Evolutionary conservation across 2,888 invertebrate genomes (phyloP).

Genomic region (Philereme vetulata): DNA sequence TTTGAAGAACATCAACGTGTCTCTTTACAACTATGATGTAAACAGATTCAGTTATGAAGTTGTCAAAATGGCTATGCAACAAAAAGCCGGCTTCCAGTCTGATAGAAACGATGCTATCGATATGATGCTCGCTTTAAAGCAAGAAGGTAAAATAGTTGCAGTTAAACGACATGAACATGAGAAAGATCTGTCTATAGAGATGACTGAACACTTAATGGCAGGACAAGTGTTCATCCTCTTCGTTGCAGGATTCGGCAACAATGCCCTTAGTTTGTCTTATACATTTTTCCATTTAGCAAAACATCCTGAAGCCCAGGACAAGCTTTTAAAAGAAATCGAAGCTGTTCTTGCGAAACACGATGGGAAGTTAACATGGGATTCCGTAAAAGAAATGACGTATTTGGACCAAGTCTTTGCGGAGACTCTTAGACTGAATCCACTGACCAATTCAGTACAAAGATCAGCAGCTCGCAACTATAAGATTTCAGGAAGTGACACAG

Average conservation of each 20-base stretch:
- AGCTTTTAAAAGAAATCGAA: constrained; percentile 55
- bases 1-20: constrained; percentile 40
- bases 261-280: constrained; percentile 60
- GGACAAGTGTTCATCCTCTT: constrained; percentile 71
- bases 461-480: constrained; percentile 53
- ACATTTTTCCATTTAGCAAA: constrained; percentile 62
- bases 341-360: constrained; percentile 50
- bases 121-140: constrained; percentile 38
- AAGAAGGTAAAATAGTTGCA: constrained; percentile 27
- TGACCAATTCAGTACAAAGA: constrained; percentile 62
- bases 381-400: constrained; percentile 64
- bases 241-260: constrained; percentile 72
- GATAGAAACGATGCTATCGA: constrained; percentile 42
- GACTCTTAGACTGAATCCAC: constrained; percentile 63
- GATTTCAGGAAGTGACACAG: constrained; percentile 58
- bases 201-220: constrained; percentile 55
- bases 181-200: constrained; percentile 36
- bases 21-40: constrained; percentile 39
- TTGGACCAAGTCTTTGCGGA: constrained; percentile 62
- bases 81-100: constrained; percentile 24
- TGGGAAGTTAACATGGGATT: constrained; percentile 62
- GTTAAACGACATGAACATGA: constrained; percentile 22
- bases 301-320: constrained; percentile 62
- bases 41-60: constrained; percentile 43
- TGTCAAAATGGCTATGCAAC: constrained; percentile 34